phyloP scores from a whole-genome alignment of 2,113 vertebrate species.

The Otis tarda region DNA sequence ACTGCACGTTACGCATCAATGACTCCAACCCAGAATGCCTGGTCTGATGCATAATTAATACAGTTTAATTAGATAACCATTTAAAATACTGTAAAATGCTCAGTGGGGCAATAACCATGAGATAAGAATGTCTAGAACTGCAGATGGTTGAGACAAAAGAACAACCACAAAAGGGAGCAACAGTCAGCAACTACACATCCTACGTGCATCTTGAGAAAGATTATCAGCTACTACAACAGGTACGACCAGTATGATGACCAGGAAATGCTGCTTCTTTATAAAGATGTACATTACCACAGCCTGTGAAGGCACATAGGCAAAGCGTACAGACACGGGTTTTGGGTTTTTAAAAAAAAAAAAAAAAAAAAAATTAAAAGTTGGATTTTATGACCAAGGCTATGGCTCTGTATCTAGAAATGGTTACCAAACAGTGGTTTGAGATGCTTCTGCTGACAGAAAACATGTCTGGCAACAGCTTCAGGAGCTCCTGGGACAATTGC shows the following conservation, averaged over 20 bases:
- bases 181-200: neutral
- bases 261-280: neutral
- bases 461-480: neutral
- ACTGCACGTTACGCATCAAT: neutral
- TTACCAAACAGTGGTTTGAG: neutral
- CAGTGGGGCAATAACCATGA: neutral
- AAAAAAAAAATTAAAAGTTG: neutral
- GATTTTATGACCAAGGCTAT: neutral
- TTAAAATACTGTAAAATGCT: slow-evolving; percentile 10
- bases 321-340: neutral
- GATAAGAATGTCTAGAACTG: neutral
- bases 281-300: neutral
- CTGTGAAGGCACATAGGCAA: neutral
- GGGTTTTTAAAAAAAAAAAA: no score
- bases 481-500: neutral
- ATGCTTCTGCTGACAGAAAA: neutral
- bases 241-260: neutral
- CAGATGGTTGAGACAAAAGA: neutral
- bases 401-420: neutral
- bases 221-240: neutral
- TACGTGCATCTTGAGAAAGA: neutral
- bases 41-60: slow-evolving; percentile 7
- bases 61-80: neutral
- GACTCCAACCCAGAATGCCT: neutral
- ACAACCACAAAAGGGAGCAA: neutral